These are phyloP conservation scores for Stegodyphus dumicola DNA, from an alignment of 1,140 invertebrate species.

Conservation along the genomic window DNA sequence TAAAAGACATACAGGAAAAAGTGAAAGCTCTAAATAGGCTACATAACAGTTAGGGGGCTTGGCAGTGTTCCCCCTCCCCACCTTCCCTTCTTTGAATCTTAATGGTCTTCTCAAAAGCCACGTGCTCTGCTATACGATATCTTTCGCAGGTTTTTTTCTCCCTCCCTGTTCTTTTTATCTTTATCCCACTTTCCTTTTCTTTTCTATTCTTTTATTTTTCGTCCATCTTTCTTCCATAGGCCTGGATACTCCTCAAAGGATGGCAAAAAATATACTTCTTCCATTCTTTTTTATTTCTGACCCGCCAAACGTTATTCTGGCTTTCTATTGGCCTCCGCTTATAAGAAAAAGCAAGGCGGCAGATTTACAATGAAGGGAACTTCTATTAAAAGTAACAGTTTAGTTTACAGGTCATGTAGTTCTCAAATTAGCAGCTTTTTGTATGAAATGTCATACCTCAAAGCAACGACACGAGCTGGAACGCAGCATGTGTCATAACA, in stretches of 20 bases:
- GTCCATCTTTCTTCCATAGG: conserved; percentile 39
- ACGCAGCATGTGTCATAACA: too few relatives aligned
- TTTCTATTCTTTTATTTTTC: conserved; percentile 7
- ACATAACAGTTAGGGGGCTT: conserved; percentile 48
- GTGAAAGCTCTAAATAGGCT: conserved; percentile 13
- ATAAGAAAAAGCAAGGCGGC: conserved; percentile 12
- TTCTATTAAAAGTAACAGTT: background rate
- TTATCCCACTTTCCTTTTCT: conserved; percentile 29
- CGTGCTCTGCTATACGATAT: conserved; percentile 46
- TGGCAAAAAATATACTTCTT: conserved; percentile 8
- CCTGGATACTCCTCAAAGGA: conserved; percentile 15
- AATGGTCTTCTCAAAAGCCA: conserved; percentile 35
- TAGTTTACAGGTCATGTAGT: background rate
- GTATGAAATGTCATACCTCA: too few relatives aligned
- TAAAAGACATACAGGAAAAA: too few relatives aligned
- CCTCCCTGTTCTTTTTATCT: conserved; percentile 8
- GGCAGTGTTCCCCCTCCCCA: conserved; percentile 3
- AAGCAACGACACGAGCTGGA: too few relatives aligned
- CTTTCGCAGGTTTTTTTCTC: conserved; percentile 10
- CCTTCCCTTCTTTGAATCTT: conserved; percentile 29
- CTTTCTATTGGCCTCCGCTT: conserved; percentile 21
- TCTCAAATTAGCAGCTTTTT: background rate
- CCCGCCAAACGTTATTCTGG: background rate
- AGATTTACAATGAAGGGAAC: conserved; percentile 23
- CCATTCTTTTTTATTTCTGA: conserved; percentile 2